Evolutionary conservation across 2,888 invertebrate species (phyloP), one percentile per base, ranked within the genome.

Genomic region (Parochlus steinenii): DNA sequence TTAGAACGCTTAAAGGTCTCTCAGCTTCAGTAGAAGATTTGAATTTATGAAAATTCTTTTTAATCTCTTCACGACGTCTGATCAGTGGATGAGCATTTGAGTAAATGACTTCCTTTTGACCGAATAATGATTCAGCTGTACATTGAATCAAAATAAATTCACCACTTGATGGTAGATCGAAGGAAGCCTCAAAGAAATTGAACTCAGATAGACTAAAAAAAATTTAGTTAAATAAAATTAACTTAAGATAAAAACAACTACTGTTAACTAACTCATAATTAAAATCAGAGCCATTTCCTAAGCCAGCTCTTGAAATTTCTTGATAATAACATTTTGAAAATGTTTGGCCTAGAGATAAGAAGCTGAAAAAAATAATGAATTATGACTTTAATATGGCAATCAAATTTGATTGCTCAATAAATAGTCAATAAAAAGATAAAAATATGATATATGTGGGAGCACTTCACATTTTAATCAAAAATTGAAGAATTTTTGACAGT

Each of bases 1-100:
- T 62, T 20, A 89, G 55, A 1, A 90, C 71, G 49, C 74, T 79
- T 12, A 74, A 55, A 24, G 59, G 60, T 14, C 51, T 46, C 10
- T 34, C 15, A 6, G 14, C 10, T n/a, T 27, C 28, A 28, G 27
- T 28, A 3, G 28, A 22, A 10, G 34, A 22, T 10, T 28, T 34
- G 17, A 28, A 34, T 20, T 50, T 41, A 42, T 49, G 33, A 23
- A 58, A 44, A 47, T 64, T 52, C 43, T 65, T 55, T 43, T 65
- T 54, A 36, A 73, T 52, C 42, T 61, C 55, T 43, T 61, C 44
- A 40, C 63, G 53, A 48, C 70, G 51, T 46, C 64, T 56, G 49
- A 73, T 53, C 24, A 67, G 58, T 2, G 67, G 55, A 48, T 74
- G 73, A 1, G 69, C 64, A 44, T 60, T 51, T 31, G 49, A 45